These are phyloP conservation scores for Aplysia californica DNA, from an alignment of 1,140 invertebrate genomes.

Conservation along the genomic window DNA sequence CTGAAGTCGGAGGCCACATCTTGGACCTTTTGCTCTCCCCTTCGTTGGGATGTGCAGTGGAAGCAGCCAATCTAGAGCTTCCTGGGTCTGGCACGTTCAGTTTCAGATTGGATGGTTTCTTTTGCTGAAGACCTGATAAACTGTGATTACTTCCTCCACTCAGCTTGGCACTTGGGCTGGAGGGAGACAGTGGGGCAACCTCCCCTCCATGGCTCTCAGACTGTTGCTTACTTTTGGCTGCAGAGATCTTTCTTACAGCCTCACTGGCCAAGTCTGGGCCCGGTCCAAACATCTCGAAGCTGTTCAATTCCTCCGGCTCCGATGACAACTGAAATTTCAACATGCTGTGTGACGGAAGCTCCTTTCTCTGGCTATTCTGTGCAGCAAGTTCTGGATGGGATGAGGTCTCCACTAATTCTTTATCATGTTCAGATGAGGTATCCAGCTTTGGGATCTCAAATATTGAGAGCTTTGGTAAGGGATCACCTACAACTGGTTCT, in stretches of 20 bases:
- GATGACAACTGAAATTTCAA: too few species aligned
- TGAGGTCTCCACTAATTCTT: too few species aligned
- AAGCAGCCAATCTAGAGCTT: not conserved
- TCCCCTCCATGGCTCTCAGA: too few species aligned
- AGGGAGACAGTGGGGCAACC: too few species aligned
- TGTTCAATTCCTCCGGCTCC: too few species aligned
- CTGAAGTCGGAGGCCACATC: constrained; percentile 1
- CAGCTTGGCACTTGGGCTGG: too few species aligned
- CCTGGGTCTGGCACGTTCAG: not conserved
- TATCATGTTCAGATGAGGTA: not conserved
- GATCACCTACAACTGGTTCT: not conserved
- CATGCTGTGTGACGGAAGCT: not conserved
- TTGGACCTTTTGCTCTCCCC: not conserved
- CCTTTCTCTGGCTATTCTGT: not conserved
- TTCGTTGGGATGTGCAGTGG: not conserved
- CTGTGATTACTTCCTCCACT: not conserved
- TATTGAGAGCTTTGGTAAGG: constrained; percentile 14
- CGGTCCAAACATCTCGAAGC: too few species aligned
- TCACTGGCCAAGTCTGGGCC: too few species aligned
- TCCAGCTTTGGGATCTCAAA: too few species aligned
- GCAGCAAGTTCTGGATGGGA: not conserved
- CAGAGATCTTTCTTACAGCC: too few species aligned
- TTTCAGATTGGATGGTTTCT: not conserved
- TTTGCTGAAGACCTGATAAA: not conserved
- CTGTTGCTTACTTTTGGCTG: too few species aligned